Base-by-base conservation (phyloP, 2,797 vertebrate genomes). In the Schizothorax lantsangensis region DNA sequence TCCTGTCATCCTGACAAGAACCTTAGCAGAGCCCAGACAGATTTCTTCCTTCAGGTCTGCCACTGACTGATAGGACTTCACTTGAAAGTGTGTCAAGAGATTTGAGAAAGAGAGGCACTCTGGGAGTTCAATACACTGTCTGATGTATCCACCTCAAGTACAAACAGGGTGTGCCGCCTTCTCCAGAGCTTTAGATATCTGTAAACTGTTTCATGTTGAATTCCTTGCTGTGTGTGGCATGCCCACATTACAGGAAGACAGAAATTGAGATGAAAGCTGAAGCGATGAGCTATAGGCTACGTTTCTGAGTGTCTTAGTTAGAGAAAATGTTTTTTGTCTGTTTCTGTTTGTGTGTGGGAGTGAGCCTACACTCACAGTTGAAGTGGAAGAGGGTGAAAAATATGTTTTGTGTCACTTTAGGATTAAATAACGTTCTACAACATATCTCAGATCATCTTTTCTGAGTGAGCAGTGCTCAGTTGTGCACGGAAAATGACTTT, bases 151-250 rank as follows among this genome's bases (percentile, higher is more conserved):
- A 47, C 73, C 59, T 79, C 30, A 40, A 80, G 64, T 62, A 75
- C 81, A 77, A 85, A 88, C 79, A 85, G 64, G 75, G 59, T 75
- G 74, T 82, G 79, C 49, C 38, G 54, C 79, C 23, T 81, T 74
- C 73, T 79, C 52, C 52, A 71, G 43, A 69, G 43, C 72, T 83
- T 77, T 57, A 83, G 78, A 80, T 73, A 59, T 45, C 69, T 81
- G 47, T 81, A 86, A 87, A 89, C 57, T 69, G 79, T 86, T 86
- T 87, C 75, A 71, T 30, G 19, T 88, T 59, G 40, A 62, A 59
- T 59, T 69, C 68, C 26, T 59, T 33, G 30, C 59, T 40, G 49
- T 64, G 72, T 81, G 36, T 59, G 78, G 77, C 64, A 74, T 78
- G 64, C 64, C 52, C 26, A 81, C 81, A 86, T 84, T 45, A 85